Conservation (phyloP, 2,888 invertebrate genomes). For the Pseudeuparius sepicola region DNA sequence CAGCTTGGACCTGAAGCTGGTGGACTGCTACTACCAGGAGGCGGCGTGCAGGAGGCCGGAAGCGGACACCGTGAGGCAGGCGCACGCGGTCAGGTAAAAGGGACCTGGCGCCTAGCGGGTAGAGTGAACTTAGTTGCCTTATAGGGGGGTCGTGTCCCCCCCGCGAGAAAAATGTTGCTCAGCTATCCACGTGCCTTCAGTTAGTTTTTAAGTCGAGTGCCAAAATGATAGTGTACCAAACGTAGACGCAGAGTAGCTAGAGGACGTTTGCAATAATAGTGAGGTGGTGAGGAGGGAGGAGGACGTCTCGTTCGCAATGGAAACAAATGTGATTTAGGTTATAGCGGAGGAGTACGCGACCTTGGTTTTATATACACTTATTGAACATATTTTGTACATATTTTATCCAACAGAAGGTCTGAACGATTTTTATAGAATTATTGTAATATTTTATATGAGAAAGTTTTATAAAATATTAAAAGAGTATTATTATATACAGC, state of each 20-base stretch:
- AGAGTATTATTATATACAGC: slow-evolving; percentile 17
- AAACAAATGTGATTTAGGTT: slow-evolving; percentile 18
- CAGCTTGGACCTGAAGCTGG: slow-evolving; percentile 45
- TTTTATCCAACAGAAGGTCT: slow-evolving; percentile 12
- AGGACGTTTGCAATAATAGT: too few relatives aligned
- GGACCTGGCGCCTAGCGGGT: too few relatives aligned
- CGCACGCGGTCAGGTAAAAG: slow-evolving; percentile 32
- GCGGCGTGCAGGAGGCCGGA: slow-evolving; percentile 39
- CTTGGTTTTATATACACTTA: too few relatives aligned
- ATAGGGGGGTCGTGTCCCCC: too few relatives aligned
- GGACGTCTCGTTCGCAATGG: slow-evolving; percentile 15
- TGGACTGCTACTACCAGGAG: slow-evolving; percentile 45
- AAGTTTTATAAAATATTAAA: slow-evolving; percentile 34
- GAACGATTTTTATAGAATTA: slow-evolving; percentile 30
- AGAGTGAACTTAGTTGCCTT: slow-evolving; percentile 28
- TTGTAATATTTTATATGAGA: slow-evolving; percentile 34
- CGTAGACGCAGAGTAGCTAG: too few relatives aligned
- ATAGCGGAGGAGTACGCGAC: too few relatives aligned
- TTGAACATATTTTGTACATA: slow-evolving; percentile 8
- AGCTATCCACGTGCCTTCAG: too few relatives aligned
- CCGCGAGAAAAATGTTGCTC: too few relatives aligned
- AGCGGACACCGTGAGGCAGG: slow-evolving; percentile 32
- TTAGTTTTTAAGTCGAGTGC: too few relatives aligned
- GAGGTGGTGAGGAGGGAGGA: too few relatives aligned
- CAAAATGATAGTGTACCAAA: too few relatives aligned